Conservation (phyloP, 2,797 vertebrate species). For the Tokudaia muenninki region DNA sequence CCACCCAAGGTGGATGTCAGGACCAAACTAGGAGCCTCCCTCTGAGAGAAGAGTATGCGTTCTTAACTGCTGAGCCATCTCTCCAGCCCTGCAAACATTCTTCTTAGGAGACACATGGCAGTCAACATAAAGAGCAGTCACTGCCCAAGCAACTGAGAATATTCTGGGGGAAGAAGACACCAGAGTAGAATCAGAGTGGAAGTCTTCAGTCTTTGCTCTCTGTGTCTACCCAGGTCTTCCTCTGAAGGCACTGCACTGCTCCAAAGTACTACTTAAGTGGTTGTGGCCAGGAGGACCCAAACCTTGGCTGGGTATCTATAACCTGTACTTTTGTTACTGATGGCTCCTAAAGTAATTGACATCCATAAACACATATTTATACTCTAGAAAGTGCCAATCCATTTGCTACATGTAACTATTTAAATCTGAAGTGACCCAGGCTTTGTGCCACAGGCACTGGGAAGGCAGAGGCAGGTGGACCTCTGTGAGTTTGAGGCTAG, state of each 20-base stretch:
- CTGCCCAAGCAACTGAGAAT: constrained; percentile 40
- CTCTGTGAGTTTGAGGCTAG: background rate
- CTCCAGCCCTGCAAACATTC: background rate
- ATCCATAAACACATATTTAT: constrained; percentile 38
- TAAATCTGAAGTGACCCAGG: background rate
- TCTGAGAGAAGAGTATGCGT: background rate
- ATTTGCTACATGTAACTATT: background rate
- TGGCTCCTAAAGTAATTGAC: background rate
- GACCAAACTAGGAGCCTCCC: background rate
- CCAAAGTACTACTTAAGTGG: constrained; percentile 12
- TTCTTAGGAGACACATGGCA: constrained; percentile 43
- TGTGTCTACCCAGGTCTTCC: constrained; percentile 36
- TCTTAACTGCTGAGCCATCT: background rate
- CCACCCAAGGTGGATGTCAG: background rate
- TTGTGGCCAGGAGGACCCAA: background rate
- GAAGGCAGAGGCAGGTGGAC: background rate
- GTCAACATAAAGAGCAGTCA: constrained; percentile 1
- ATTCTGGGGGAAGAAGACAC: constrained; percentile 61
- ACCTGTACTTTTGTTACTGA: constrained; percentile 14
- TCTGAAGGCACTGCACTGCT: background rate
- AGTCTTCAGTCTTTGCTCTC: constrained; percentile 14
- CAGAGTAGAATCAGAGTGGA: constrained; percentile 39
- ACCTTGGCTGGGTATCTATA: background rate
- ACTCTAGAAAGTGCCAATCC: constrained; percentile 27
- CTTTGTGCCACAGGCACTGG: background rate